Conservation (phyloP, 2,797 vertebrate species). For the Cossypha polioptera region DNA sequence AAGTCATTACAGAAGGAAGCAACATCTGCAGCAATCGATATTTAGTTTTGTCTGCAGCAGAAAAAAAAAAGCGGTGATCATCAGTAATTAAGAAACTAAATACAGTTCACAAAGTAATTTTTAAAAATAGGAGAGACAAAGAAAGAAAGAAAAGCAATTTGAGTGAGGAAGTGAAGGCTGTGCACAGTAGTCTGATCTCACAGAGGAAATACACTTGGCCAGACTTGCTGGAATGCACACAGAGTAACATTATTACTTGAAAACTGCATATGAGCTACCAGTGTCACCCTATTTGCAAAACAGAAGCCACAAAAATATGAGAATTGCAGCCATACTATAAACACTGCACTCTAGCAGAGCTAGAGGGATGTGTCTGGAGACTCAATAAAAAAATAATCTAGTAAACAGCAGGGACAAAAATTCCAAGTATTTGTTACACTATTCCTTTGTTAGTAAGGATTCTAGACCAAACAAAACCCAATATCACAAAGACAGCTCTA, state of each 20-base stretch:
- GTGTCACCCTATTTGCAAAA: background rate
- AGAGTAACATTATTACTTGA: background rate
- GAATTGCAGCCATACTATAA: background rate
- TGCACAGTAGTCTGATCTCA: background rate
- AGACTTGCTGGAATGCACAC: background rate
- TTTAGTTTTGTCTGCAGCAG: background rate
- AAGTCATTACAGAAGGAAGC: background rate
- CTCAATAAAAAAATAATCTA: background rate
- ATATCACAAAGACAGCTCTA: background rate
- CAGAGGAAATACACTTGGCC: constrained; percentile 25
- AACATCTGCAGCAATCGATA: background rate
- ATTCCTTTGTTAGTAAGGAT: background rate
- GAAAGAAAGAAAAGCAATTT: background rate
- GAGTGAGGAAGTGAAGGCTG: background rate
- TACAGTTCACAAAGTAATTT: background rate
- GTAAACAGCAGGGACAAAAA: constrained; percentile 12
- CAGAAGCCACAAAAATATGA: constrained; percentile 6
- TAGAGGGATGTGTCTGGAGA: background rate
- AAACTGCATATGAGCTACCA: background rate
- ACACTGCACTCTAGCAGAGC: background rate
- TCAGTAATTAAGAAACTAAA: background rate
- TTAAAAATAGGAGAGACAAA: background rate
- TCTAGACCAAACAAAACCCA: background rate
- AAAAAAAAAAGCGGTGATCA: background rate
- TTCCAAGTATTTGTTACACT: background rate